Conservation (phyloP, 2,797 vertebrate species). For the Coreius guichenoti region DNA sequence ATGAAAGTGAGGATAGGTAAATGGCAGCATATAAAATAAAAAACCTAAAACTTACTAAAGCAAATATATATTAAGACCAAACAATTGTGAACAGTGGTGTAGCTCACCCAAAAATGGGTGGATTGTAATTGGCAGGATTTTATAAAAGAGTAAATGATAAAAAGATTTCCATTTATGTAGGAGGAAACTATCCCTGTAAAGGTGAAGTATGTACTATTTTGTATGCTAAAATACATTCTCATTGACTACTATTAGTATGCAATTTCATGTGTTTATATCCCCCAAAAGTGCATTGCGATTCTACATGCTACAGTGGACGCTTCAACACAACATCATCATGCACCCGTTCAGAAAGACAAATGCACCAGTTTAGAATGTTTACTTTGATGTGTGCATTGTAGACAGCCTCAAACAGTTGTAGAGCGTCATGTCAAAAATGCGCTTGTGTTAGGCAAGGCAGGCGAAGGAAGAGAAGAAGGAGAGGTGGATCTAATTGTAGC, state of each 20-base stretch:
- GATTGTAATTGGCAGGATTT: neutral
- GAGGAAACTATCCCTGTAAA: neutral
- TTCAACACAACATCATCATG: neutral
- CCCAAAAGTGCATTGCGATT: neutral
- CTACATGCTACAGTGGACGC: neutral
- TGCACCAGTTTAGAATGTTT: no score
- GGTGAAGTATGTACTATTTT: neutral
- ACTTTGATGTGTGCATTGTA: no score
- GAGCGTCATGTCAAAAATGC: no score
- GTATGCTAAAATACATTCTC: neutral
- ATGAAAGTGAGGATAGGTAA: conserved; percentile 25
- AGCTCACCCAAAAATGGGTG: neutral
- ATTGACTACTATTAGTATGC: neutral
- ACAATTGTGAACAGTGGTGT: neutral
- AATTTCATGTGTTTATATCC: neutral
- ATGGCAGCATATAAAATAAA: neutral
- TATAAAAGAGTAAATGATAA: neutral
- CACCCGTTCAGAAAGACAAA: no score
- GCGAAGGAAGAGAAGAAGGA: no score
- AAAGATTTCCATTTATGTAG: neutral
- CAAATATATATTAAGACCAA: neutral
- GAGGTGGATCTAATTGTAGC: no score
- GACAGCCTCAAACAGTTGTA: no score
- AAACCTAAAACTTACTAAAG: neutral
- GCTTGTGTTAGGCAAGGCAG: no score